These are phyloP conservation scores for Gavia stellata DNA, from an alignment of 2,113 vertebrate genomes.

Conservation along the genomic window DNA sequence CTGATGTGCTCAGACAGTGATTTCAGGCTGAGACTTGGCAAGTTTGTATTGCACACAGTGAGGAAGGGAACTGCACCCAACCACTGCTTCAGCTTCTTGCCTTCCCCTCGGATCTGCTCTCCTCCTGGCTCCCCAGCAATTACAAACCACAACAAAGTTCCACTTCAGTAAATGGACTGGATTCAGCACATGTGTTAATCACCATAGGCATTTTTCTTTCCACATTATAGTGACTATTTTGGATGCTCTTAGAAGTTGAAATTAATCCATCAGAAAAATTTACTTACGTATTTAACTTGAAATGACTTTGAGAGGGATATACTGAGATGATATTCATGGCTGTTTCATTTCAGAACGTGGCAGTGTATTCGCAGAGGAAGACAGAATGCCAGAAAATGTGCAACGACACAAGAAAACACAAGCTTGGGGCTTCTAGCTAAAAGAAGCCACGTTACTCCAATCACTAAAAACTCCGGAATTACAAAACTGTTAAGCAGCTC, in stretches of 20 bases:
- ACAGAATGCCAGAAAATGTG: background rate
- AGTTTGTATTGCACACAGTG: background rate
- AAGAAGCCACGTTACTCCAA: background rate
- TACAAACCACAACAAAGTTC: constrained; percentile 1
- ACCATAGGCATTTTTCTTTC: background rate
- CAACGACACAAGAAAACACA: background rate
- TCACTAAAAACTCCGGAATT: background rate
- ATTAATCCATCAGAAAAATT: background rate
- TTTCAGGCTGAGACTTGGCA: background rate
- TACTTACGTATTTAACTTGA: background rate
- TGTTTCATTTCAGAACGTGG: background rate
- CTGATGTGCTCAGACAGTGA: background rate
- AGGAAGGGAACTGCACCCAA: background rate
- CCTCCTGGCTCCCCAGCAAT: background rate
- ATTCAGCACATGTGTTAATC: background rate
- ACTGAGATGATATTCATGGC: background rate
- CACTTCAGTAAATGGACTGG: background rate
- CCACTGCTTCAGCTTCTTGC: background rate
- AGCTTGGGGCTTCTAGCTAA: background rate
- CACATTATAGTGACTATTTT: background rate
- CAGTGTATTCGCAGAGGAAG: background rate
- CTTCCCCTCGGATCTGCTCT: background rate
- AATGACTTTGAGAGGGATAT: background rate
- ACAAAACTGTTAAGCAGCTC: background rate
- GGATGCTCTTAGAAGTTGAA: background rate